Conservation (phyloP, 1,140 invertebrate species). For the Drosophila parabipectinata region DNA sequence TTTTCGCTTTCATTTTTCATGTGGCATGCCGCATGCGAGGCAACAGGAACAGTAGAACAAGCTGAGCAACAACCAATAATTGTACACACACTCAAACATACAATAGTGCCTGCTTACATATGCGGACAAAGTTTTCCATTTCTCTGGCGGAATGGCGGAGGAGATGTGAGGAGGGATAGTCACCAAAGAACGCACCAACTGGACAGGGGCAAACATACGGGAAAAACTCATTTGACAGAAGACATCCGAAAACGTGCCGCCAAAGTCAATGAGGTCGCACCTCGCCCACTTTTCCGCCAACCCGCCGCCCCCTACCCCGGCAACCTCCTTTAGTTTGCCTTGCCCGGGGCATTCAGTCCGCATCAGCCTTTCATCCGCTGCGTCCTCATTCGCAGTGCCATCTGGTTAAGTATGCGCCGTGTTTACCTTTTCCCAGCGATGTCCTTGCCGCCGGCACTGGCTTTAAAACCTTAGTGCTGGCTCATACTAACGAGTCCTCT, state of each 20-base stretch:
- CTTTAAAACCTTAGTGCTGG: conserved; percentile 35
- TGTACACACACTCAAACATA: conserved; percentile 17
- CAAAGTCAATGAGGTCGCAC: conserved; percentile 76
- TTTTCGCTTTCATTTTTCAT: conserved; percentile 83
- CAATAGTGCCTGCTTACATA: conserved; percentile 54
- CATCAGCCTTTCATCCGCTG: conserved; percentile 37
- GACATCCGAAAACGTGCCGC: conserved; percentile 63
- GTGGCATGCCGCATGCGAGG: conserved; percentile 60
- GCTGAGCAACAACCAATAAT: conserved; percentile 52
- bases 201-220: conserved; percentile 33
- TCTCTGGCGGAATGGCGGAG: background rate
- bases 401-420: conserved; percentile 60
- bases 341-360: conserved; percentile 37
- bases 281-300: background rate
- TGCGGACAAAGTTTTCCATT: conserved; percentile 45
- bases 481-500: conserved; percentile 29
- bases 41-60: conserved; percentile 31
- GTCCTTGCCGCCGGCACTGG: conserved; percentile 58
- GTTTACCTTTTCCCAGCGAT: conserved; percentile 63
- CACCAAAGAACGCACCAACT: conserved; percentile 26
- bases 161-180: background rate
- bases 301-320: background rate
- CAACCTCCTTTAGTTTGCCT: background rate
- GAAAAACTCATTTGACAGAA: conserved; percentile 42
- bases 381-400: conserved; percentile 56